A percentile compares a stretch with the other conserved stretches of the same genome.
Conservation (phyloP, 1,140 invertebrate species). For the Penaeus japonicus region DNA sequence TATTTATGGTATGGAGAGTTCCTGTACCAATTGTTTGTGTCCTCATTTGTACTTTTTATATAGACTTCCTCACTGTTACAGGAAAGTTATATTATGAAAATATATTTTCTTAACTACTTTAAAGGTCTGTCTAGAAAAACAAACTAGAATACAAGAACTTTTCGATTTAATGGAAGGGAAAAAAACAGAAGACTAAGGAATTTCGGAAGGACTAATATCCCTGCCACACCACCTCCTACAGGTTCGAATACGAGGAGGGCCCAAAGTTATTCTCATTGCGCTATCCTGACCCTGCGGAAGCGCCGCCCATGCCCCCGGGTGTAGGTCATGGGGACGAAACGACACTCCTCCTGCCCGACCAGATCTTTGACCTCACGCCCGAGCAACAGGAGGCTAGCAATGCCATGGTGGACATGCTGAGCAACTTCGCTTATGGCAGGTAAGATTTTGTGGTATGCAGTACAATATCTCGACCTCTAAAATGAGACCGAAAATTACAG, state of each 20-base stretch:
- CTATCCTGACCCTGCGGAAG: neutral
- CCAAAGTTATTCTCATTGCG: constrained; percentile 13
- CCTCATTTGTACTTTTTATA: no score
- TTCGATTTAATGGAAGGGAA: no score
- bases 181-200: no score
- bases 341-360: neutral
- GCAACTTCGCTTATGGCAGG: constrained; percentile 36
- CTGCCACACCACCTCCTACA: neutral
- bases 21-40: no score
- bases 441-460: neutral
- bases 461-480: neutral
- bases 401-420: constrained; percentile 8
- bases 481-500: no score
- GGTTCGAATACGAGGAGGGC: constrained; percentile 24
- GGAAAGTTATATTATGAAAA: no score
- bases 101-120: no score
- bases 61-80: no score
- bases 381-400: neutral
- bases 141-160: no score
- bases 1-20: no score
- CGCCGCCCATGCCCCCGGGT: constrained; percentile 9
- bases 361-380: neutral
- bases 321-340: constrained; percentile 33
- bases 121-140: no score
- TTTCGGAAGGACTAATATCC: no score